Percentiles rank a stretch among this genome's conserved stretches.
phyloP scores from a whole-genome alignment of 2,113 vertebrate species.

The Archocentrus centrarchus region DNA sequence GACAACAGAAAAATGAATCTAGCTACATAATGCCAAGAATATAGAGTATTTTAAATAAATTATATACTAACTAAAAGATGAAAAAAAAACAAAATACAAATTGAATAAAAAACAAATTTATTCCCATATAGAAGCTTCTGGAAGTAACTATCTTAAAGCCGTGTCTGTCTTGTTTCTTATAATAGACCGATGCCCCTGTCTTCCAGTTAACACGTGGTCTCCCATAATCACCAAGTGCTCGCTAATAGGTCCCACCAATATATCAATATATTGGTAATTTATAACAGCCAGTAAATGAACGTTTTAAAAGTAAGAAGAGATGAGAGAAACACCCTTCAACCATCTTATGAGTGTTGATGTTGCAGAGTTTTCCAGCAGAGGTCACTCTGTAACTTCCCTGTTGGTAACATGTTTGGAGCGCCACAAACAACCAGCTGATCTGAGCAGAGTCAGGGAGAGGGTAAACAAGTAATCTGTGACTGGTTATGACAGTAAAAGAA shows the following conservation, averaged over 20 bases:
- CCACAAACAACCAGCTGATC: background rate
- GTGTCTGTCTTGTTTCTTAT: background rate
- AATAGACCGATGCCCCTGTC: background rate
- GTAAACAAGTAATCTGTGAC: rapidly evolving
- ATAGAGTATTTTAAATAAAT: background rate
- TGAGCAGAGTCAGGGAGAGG: background rate
- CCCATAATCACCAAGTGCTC: too few species aligned
- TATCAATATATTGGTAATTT: too few species aligned
- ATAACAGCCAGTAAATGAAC: too few species aligned
- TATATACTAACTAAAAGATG: background rate
- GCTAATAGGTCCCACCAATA: too few species aligned
- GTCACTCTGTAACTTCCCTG: background rate
- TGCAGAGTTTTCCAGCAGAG: background rate
- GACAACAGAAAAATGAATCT: background rate
- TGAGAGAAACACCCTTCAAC: slow-evolving; percentile 1
- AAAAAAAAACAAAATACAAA: too few species aligned
- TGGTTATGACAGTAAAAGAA: background rate
- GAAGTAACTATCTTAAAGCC: background rate
- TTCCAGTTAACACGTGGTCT: too few species aligned
- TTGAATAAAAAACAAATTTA: background rate
- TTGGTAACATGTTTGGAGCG: background rate
- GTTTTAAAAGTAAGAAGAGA: background rate
- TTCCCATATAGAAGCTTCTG: background rate
- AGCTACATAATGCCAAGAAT: background rate
- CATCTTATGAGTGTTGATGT: background rate